Conservation (phyloP, 1,140 invertebrate species). For the Penaeus japonicus region DNA sequence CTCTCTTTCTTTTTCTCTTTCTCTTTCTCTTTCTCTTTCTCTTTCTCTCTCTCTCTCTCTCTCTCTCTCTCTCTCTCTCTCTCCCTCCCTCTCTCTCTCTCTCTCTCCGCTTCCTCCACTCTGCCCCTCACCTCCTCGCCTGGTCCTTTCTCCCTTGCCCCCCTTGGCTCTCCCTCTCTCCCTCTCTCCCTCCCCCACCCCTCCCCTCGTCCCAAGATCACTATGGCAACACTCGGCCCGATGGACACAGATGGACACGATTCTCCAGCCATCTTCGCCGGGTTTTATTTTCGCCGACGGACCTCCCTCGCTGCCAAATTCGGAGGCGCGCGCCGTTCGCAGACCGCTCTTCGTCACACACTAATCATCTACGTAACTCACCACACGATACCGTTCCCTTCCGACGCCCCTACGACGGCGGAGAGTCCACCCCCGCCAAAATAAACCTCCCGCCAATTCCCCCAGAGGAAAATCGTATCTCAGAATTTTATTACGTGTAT, state of each 20-base stretch:
- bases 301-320: neutral
- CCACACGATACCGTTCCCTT: neutral
- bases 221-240: constrained; percentile 54
- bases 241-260: constrained; percentile 55
- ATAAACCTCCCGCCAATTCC: constrained; percentile 10
- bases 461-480: constrained; percentile 53
- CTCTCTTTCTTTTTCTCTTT: too few species aligned
- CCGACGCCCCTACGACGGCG: neutral
- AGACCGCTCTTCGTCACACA: neutral
- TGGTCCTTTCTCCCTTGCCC: neutral
- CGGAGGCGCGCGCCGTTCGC: too few species aligned
- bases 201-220: constrained; percentile 32
- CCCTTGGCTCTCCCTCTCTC: neutral
- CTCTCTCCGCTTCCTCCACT: neutral
- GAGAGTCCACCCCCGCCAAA: constrained; percentile 1
- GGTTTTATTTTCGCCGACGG: constrained; percentile 41
- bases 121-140: neutral
- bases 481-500: constrained; percentile 56
- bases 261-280: constrained; percentile 39
- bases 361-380: neutral
- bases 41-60: too few species aligned
- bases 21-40: too few species aligned
- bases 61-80: too few species aligned
- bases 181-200: neutral
- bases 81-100: neutral